Conservation (phyloP, 2,888 invertebrate species). For the Microctonus aethiopoides region DNA sequence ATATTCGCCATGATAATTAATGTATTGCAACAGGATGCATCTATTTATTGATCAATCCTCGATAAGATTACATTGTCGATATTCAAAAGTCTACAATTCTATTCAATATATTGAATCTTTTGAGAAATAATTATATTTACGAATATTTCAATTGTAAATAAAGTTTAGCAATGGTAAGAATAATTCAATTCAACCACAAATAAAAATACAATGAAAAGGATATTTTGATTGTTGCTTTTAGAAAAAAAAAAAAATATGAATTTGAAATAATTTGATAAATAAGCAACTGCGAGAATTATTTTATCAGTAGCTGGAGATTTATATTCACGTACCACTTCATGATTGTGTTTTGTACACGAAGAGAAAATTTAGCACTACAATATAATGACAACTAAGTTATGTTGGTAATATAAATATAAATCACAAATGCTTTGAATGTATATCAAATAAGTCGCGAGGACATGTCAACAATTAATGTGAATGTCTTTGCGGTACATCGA, state of each 20-base stretch:
- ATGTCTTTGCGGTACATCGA: background rate
- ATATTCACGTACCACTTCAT: constrained; percentile 23
- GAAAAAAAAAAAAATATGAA: background rate
- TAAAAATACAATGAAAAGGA: too few relatives aligned
- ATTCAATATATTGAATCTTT: too few relatives aligned
- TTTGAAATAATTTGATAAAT: background rate
- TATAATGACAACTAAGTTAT: background rate
- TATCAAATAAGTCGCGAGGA: background rate
- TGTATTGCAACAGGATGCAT: background rate
- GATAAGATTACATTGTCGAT: too few relatives aligned
- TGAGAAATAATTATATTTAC: too few relatives aligned
- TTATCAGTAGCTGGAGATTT: background rate
- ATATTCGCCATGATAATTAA: too few relatives aligned
- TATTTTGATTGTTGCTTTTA: too few relatives aligned
- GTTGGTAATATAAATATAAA: background rate
- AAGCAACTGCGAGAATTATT: background rate
- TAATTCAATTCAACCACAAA: too few relatives aligned
- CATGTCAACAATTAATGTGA: background rate
- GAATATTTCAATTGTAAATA: too few relatives aligned
- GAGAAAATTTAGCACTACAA: background rate
- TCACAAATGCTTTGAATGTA: background rate
- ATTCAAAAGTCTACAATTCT: too few relatives aligned
- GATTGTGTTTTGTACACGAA: background rate
- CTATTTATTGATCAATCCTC: background rate
- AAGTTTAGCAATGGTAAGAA: too few relatives aligned